Conservation (phyloP, 2,113 vertebrate species). For the Burhinus oedicnemus region DNA sequence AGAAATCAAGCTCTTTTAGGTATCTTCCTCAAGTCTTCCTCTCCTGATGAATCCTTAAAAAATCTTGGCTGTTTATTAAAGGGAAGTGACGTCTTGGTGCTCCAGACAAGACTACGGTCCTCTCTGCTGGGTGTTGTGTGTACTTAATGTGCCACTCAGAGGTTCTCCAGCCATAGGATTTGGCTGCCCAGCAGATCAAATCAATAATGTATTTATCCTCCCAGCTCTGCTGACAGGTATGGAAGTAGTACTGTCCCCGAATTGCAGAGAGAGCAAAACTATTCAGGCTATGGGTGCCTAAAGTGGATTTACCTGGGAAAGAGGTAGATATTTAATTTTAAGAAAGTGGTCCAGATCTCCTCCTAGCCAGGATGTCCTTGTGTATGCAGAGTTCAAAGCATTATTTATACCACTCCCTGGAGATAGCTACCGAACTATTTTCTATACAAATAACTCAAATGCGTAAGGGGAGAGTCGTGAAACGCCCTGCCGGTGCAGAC, state of each 20-base stretch:
- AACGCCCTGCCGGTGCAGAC: not conserved
- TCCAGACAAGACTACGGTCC: accelerated
- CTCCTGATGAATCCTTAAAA: not conserved
- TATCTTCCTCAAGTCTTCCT: not conserved
- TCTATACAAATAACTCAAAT: not conserved
- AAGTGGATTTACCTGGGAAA: not conserved
- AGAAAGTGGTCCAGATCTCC: not conserved
- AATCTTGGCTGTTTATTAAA: not conserved
- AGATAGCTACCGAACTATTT: not conserved
- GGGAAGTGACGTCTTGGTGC: not conserved
- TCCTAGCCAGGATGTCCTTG: not conserved
- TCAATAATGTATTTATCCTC: slow-evolving; percentile 8
- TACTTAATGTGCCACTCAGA: not conserved
- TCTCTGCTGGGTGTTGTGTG: not conserved
- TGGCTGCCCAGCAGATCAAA: not conserved
- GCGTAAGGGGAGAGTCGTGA: not conserved
- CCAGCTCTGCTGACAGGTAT: not conserved
- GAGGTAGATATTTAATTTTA: not conserved
- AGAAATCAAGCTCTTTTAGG: not conserved
- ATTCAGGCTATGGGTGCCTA: not conserved
- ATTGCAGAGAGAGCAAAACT: not conserved
- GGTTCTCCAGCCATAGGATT: not conserved
- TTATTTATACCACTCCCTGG: not conserved
- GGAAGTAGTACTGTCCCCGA: not conserved
- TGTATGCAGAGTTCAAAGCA: not conserved